Evolutionary conservation across 2,113 vertebrate species (phyloP), one percentile per base, ranked within the genome.

Genomic region (Phrynosoma blainvillii): DNA sequence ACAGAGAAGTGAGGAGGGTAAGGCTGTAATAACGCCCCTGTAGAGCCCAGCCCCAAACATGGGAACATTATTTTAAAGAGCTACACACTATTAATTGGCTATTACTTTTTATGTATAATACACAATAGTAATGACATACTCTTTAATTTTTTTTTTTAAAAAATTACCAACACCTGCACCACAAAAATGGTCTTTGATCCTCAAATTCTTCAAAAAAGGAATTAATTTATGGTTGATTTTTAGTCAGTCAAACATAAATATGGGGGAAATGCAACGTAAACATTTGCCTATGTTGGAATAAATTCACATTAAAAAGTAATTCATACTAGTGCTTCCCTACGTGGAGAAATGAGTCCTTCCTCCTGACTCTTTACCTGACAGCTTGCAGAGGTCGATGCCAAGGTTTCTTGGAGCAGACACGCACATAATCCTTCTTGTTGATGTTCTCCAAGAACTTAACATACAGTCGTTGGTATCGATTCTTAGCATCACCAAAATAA

Each of bases 361-460:
- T 47, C 2, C 1, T 0, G 0, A 52, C 65, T 30, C 42, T 0
- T 7, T 88, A 98, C 98, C 98, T 98, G 92, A 98, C 96, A 1
- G 97, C 96, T 84, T 97, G 96, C 3, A 97, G 94, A 1, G 98
- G 97, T 89, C 98, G 96, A 83, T 98, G 98, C 98, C 98, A 98
- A 1, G 98, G 98, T 85, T 98, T 98, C 78, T 97, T 95, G 20
- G 98, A 98, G 87, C 98, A 98, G 77, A 98, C 98, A 85, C 98
- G 93, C 71, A 98, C 98, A 0, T 98, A 98, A 92, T 98, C 98
- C 95, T 98, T 98, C 96, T 98, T 98, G 95, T 98, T 98, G 84
- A 98, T 97, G 8, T 98, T 99, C 92, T 99, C 98, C 96, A 99
- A 95, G 93, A 99, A 99, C 93, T 99, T 99, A 20, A 98, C 98